Percentiles rank a stretch among this genome's conserved stretches.
Conservation (phyloP, 2,797 vertebrate genomes). For the Diglossa cyanea region DNA sequence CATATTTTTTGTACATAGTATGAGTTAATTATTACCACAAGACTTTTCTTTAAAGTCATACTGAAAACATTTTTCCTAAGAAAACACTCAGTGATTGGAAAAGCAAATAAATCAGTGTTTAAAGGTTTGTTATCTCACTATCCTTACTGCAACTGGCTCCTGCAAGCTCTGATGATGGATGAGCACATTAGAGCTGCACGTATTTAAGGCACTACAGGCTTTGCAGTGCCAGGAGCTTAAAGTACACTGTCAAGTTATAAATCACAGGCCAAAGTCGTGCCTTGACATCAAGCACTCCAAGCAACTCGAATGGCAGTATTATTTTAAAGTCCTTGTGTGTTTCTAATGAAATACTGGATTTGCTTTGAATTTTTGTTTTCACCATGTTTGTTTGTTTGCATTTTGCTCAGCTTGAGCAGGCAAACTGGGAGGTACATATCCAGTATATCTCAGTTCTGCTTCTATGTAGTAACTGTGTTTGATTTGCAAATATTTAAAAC, state of each 20-base stretch:
- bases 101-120: constrained; percentile 63
- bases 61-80: constrained; percentile 50
- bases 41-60: constrained; percentile 34
- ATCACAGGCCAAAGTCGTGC: constrained; percentile 29
- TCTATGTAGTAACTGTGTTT: neutral
- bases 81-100: constrained; percentile 46
- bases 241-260: constrained; percentile 49
- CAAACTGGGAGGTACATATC: neutral
- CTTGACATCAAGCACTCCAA: constrained; percentile 17
- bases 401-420: neutral
- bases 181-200: constrained; percentile 43
- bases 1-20: neutral
- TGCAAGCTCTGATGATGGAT: constrained; percentile 53
- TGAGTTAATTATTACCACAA: constrained; percentile 55
- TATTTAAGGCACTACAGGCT: constrained; percentile 48
- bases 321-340: neutral
- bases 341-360: constrained; percentile 1
- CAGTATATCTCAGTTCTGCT: neutral
- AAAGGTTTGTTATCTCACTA: constrained; percentile 54
- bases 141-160: constrained; percentile 35
- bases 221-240: constrained; percentile 52
- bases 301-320: neutral
- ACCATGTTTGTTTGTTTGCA: constrained; percentile 8
- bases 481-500: neutral
- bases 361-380: constrained; percentile 10